A percentile compares a stretch with the other conserved stretches of the same genome.
phyloP scores from a whole-genome alignment of 1,140 invertebrate species.

The Drosophila rufa region DNA sequence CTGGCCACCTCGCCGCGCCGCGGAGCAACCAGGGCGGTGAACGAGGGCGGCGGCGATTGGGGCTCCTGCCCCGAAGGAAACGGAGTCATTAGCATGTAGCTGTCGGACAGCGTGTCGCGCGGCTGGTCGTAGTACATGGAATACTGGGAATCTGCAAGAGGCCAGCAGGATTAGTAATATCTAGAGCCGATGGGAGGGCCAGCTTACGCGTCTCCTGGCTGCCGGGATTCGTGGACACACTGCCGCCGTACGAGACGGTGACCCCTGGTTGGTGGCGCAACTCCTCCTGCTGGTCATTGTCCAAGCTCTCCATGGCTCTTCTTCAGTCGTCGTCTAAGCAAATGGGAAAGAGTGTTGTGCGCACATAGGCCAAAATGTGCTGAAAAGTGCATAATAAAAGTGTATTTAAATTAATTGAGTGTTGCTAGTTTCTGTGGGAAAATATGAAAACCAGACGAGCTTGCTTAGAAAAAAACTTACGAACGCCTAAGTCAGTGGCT shows the following conservation, averaged over 20 bases:
- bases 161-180: neutral
- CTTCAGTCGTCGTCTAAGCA: neutral
- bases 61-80: slow-evolving; percentile 36
- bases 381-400: slow-evolving; percentile 18
- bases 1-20: slow-evolving; percentile 35
- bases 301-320: slow-evolving; percentile 45
- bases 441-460: slow-evolving; percentile 4
- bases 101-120: slow-evolving; percentile 36
- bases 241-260: slow-evolving; percentile 42
- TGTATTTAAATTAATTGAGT: slow-evolving; percentile 8
- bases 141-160: slow-evolving; percentile 40
- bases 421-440: slow-evolving; percentile 1
- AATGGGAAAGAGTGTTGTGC: slow-evolving; percentile 3
- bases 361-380: slow-evolving; percentile 27
- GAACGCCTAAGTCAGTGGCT: too few species aligned
- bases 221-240: slow-evolving; percentile 33
- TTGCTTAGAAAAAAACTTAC: neutral
- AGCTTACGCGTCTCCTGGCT: slow-evolving; percentile 58
- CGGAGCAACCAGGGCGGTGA: slow-evolving; percentile 36
- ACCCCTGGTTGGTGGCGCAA: slow-evolving; percentile 58
- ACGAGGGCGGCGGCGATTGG: slow-evolving; percentile 9
- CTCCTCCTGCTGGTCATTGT: slow-evolving; percentile 76
- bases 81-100: slow-evolving; percentile 58
- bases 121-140: slow-evolving; percentile 42
- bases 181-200: too few species aligned